Evolutionary conservation across 2,797 vertebrate species (phyloP).

Genomic region (Brachymystax lenok): DNA sequence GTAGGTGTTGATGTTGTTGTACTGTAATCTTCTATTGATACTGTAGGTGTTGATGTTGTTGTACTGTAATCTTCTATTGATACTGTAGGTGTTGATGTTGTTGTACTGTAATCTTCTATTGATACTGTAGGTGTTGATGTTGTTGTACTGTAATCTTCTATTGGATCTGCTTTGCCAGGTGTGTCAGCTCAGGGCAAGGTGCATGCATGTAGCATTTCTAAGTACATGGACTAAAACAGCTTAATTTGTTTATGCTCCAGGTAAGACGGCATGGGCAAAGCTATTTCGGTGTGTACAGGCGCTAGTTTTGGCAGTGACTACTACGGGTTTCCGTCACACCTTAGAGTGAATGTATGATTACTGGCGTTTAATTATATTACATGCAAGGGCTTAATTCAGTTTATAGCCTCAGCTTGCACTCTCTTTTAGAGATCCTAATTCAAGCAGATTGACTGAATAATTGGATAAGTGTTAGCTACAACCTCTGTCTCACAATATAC

Average conservation of each 20-base stretch:
- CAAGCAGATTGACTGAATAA: neutral
- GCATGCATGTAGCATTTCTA: constrained; percentile 40
- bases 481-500: neutral
- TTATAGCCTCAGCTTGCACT: neutral
- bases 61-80: too few relatives aligned
- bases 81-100: too few relatives aligned
- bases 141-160: too few relatives aligned
- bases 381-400: neutral
- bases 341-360: constrained; percentile 24
- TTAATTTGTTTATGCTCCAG: constrained; percentile 13
- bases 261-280: neutral
- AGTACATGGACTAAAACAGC: constrained; percentile 54
- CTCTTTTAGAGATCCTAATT: neutral
- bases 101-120: too few relatives aligned
- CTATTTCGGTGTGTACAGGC: constrained; percentile 44
- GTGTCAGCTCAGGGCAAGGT: constrained; percentile 9
- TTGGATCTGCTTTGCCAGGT: neutral
- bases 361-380: neutral
- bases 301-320: constrained; percentile 22
- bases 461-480: neutral
- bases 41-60: neutral
- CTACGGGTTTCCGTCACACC: constrained; percentile 21
- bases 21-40: neutral
- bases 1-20: neutral
- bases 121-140: neutral